These are phyloP conservation scores for Corapipo altera DNA, from an alignment of 2,113 vertebrate species.

Conservation along the genomic window DNA sequence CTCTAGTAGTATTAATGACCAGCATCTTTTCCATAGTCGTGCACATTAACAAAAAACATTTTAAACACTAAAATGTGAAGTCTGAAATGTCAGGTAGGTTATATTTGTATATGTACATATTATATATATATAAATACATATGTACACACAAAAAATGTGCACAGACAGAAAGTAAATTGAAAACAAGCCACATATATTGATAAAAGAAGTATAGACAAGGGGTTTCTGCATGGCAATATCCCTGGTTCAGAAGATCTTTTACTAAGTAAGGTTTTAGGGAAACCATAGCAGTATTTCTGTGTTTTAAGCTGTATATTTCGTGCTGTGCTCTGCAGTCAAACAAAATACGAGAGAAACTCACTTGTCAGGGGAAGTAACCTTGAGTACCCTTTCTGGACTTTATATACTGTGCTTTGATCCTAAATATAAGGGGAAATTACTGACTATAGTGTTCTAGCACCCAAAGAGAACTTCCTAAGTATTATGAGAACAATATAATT, in stretches of 20 bases:
- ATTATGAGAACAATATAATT: neutral
- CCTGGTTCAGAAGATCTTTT: neutral
- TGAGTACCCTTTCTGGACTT: neutral
- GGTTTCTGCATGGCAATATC: neutral
- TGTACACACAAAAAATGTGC: neutral
- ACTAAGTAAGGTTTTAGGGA: neutral
- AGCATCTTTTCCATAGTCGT: neutral
- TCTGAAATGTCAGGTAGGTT: neutral
- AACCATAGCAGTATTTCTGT: neutral
- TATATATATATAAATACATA: neutral
- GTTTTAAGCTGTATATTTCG: neutral
- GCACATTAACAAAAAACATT: neutral
- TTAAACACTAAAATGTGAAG: neutral
- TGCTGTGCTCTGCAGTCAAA: neutral
- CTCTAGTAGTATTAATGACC: neutral
- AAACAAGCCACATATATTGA: neutral
- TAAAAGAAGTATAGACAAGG: neutral
- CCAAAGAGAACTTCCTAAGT: neutral
- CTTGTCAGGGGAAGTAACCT: neutral
- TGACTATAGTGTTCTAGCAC: neutral
- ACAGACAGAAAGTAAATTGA: neutral
- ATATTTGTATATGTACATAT: neutral
- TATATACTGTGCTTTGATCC: neutral
- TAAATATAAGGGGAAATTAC: neutral
- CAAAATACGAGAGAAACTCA: neutral